Evolutionary conservation across 2,888 invertebrate species (phyloP).

Genomic region (Hemaris fuciformis): DNA sequence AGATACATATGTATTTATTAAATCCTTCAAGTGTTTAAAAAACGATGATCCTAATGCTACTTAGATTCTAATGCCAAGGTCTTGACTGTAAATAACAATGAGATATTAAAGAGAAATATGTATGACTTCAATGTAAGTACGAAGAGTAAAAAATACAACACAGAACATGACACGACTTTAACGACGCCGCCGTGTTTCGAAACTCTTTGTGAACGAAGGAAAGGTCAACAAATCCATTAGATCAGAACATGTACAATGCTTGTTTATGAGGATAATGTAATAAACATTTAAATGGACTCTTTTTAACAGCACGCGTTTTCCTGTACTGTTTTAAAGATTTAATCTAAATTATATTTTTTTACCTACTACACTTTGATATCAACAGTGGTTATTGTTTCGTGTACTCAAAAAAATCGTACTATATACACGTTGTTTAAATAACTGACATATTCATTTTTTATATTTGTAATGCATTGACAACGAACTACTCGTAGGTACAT

Average conservation of each 20-base stretch:
- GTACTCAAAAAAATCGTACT: too few species aligned
- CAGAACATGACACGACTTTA: not conserved
- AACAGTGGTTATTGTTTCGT: not conserved
- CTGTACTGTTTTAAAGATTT: not conserved
- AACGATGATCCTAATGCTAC: not conserved
- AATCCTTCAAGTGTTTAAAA: not conserved
- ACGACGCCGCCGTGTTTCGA: not conserved
- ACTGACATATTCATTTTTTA: too few species aligned
- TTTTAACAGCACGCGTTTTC: not conserved
- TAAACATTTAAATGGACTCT: not conserved
- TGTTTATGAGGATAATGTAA: slow-evolving; percentile 3
- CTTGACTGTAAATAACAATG: too few species aligned
- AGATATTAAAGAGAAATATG: not conserved
- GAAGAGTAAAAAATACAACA: slow-evolving; percentile 13
- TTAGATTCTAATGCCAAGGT: not conserved
- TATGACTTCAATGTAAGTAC: slow-evolving; percentile 6
- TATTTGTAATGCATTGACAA: too few species aligned
- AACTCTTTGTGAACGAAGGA: slow-evolving; percentile 5
- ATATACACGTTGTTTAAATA: too few species aligned
- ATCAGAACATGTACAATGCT: not conserved
- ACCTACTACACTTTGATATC: not conserved
- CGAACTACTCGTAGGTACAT: too few species aligned
- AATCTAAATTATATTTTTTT: not conserved
- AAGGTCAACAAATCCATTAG: slow-evolving; percentile 7
- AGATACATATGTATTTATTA: not conserved